Conservation (phyloP, 2,888 invertebrate genomes). For the Acronicta alni region DNA sequence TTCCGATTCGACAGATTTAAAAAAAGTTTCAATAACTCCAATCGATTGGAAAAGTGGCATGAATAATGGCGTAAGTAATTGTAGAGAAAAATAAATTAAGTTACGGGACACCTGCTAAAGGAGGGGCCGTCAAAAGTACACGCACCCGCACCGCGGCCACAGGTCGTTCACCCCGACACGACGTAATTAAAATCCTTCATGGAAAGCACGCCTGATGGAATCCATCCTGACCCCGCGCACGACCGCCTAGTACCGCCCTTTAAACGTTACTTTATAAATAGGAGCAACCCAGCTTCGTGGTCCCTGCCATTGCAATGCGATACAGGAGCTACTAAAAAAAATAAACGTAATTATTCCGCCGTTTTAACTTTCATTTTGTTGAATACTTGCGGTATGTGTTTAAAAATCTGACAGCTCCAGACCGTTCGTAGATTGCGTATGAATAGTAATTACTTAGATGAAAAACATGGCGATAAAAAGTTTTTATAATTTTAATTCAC, state of each 20-base stretch:
- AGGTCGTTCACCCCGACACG: slow-evolving; percentile 80
- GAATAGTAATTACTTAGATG: slow-evolving; percentile 37
- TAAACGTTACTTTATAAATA: slow-evolving; percentile 85
- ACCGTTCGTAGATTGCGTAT: slow-evolving; percentile 24
- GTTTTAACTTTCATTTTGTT: slow-evolving; percentile 40
- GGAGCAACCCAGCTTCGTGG: slow-evolving; percentile 67
- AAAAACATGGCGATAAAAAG: slow-evolving; percentile 35
- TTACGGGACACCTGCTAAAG: slow-evolving; percentile 72
- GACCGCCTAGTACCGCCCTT: slow-evolving; percentile 81
- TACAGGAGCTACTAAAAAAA: slow-evolving; percentile 50
- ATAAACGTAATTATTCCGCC: slow-evolving; percentile 46
- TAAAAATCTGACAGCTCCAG: slow-evolving; percentile 42
- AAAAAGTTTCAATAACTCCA: slow-evolving; percentile 16
- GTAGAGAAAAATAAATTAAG: slow-evolving; percentile 53
- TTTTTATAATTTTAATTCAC: slow-evolving; percentile 35
- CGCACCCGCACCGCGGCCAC: slow-evolving; percentile 67
- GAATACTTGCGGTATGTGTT: slow-evolving; percentile 22
- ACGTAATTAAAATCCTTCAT: slow-evolving; percentile 89
- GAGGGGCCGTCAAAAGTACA: slow-evolving; percentile 74
- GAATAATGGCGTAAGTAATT: slow-evolving; percentile 31
- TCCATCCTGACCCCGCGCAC: slow-evolving; percentile 84
- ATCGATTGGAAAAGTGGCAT: slow-evolving; percentile 20
- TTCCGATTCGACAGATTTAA: slow-evolving; percentile 5
- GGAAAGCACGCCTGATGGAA: slow-evolving; percentile 86
- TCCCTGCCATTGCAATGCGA: slow-evolving; percentile 46